Evolutionary conservation across 1,140 invertebrate species (phyloP).

Genomic region (Brachionus angularis): DNA sequence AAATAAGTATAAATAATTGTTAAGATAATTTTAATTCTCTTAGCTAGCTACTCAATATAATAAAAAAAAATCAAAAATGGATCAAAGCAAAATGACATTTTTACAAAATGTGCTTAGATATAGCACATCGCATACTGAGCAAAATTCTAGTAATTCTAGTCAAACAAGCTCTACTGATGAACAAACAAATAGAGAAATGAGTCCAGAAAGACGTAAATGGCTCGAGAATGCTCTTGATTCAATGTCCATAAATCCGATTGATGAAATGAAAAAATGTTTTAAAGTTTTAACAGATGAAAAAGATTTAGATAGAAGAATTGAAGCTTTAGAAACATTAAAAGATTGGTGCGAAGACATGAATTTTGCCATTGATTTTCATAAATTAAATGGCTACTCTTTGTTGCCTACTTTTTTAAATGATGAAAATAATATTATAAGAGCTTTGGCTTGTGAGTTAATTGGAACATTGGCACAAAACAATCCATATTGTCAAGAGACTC

Average conservation of each 20-base stretch:
- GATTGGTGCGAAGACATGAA: conserved; percentile 69
- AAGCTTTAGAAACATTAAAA: conserved; percentile 64
- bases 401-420: conserved; percentile 66
- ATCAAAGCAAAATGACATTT: conserved; percentile 29
- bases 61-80: conserved; percentile 3
- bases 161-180: too few relatives aligned
- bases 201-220: conserved; percentile 63
- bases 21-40: too few relatives aligned
- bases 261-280: conserved; percentile 64
- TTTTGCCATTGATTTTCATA: conserved; percentile 73
- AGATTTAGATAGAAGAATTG: conserved; percentile 60
- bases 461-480: conserved; percentile 74
- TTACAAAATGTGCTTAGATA: conserved; percentile 36
- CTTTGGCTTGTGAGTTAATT: conserved; percentile 65
- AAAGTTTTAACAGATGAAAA: conserved; percentile 61
- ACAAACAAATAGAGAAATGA: conserved; percentile 19
- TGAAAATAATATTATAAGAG: conserved; percentile 63
- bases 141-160: background rate
- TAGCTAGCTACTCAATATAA: too few relatives aligned
- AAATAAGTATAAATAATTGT: too few relatives aligned
- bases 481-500: conserved; percentile 67
- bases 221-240: conserved; percentile 67
- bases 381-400: conserved; percentile 71
- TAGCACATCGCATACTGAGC: conserved; percentile 11
- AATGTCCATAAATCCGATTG: conserved; percentile 65